Evolutionary conservation across 2,797 vertebrate genomes (phyloP), one percentile per base, ranked within the genome.

Genomic region (Muscicapa striata): DNA sequence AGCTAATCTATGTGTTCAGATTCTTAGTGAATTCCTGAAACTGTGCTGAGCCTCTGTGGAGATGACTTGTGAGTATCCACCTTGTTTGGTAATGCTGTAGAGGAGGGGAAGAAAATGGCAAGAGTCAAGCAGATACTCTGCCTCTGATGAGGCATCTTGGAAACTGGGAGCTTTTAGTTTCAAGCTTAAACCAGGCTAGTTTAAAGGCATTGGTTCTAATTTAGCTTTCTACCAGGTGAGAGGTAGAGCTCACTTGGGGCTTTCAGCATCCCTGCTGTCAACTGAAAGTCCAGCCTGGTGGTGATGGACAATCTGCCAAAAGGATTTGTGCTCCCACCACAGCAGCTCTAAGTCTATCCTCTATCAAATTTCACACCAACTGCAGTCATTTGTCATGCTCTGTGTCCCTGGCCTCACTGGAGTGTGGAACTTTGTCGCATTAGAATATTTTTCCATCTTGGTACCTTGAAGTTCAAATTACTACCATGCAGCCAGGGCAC

Each of bases 111-210:
- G 36, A 38, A 59, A 55, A 41, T 6, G 8, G 8, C 24, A 34
- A 48, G 55, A 62, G 22, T 13, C 2, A 3, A 10, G 8, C 1
- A 10, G 9, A 6, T 7, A 5, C 4, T 14, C 29, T 73, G 3
- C 16, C 13, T 1, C 0, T 59, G 11, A 38, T 41, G 29, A 61
- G 11, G 8, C n/a, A 58, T 5, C 8, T 41, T 80, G 22, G 2
- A 41, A 63, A 17, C 18, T 13, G 36, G 21, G 30, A 82, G 10
- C 22, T 36, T 79, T 79, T 9, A 11, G 11, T 49, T 83, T 88
- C 64, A 51, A 68, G 10, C 64, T 87, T 82, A 36, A 30, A 11
- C 20, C 13, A 17, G 36, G 13, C 30, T 3, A 38, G 3, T 59
- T 48, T 43, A 52, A 77, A 85, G n/a, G 48, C 6, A 18, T 19